Conservation (phyloP, 2,113 vertebrate species). For the Murina feae region DNA sequence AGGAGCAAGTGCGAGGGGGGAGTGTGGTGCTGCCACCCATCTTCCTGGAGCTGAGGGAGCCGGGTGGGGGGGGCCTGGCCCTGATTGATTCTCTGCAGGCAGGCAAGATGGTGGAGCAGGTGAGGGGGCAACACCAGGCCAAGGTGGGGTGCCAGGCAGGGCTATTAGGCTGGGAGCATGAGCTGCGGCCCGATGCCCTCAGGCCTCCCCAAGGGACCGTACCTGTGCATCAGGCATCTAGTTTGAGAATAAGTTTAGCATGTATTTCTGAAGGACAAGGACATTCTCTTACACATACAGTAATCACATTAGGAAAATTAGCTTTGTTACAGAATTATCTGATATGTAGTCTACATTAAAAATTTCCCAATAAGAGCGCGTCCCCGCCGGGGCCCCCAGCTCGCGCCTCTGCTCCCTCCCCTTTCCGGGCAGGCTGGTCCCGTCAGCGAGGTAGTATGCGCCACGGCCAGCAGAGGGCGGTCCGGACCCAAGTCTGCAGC, state of each 20-base stretch:
- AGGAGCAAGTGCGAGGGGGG: no score
- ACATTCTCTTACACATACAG: not conserved
- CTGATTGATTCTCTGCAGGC: no score
- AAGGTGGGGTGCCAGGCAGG: no score
- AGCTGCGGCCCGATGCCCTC: no score
- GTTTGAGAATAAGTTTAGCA: not conserved
- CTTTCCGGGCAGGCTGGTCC: slow-evolving; percentile 69
- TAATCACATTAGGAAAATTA: not conserved
- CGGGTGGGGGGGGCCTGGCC: no score
- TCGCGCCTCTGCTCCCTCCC: slow-evolving; percentile 58
- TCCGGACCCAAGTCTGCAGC: slow-evolving; percentile 87
- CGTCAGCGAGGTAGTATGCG: slow-evolving; percentile 78
- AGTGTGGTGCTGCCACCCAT: no score
- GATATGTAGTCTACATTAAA: not conserved
- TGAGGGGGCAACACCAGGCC: no score
- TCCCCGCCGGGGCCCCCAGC: not conserved
- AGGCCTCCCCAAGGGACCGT: no score
- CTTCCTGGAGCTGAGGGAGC: no score
- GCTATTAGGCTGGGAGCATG: no score
- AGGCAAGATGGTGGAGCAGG: no score
- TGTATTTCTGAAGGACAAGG: not conserved
- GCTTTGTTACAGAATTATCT: not conserved
- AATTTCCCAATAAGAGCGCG: not conserved
- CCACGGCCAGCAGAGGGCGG: slow-evolving; percentile 90
- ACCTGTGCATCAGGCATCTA: no score